Evolutionary conservation across 2,888 invertebrate species (phyloP), one percentile per base, ranked within the genome.

Genomic region (Hypercompe scribonia): DNA sequence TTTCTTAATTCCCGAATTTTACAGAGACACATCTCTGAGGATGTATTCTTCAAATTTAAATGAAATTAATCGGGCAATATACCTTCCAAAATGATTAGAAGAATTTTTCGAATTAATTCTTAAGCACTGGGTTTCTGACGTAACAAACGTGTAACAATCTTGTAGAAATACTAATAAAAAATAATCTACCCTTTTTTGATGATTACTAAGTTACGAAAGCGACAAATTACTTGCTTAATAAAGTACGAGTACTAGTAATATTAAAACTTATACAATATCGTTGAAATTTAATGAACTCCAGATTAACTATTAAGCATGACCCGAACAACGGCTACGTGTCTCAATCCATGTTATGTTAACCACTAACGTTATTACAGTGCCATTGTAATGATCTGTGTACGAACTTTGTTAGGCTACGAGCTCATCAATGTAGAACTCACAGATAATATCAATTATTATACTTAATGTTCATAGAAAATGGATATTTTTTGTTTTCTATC

Each of bases 251-350:
- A n/a, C n/a, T n/a, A n/a, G n/a, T 54, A n/a, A n/a, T 54, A 54
- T 54, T n/a, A 54, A 10, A 54, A n/a, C 50, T 54, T 54, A 10
- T 24, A n/a, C 50, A 54, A 54, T 54, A n/a, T 11, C 50, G 70
- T 74, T 39, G 54, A 33, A 34, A 68, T 70, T 64, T 71, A 42
- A 68, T 70, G 42, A 75, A 65, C 72, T 36, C 33, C 54, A 42
- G 39, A 80, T 84, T 82, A 84, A 82, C 75, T 75, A 84, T 82
- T 68, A 72, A 83, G 75, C 80, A 24, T 33, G 33, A 33, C 33
- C 54, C 42, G 68, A 65, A 70, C 77, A 68, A 42, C 67, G 83
- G 73, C 65, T 46, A 66, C 77, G 39, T 74, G 81, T 84, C 73
- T 80, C 77, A 76, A 70, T 84, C 70, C 65, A 68, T 80, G 75